Conservation (phyloP, 1,140 invertebrate species). For the Drosophila pruinosa region DNA sequence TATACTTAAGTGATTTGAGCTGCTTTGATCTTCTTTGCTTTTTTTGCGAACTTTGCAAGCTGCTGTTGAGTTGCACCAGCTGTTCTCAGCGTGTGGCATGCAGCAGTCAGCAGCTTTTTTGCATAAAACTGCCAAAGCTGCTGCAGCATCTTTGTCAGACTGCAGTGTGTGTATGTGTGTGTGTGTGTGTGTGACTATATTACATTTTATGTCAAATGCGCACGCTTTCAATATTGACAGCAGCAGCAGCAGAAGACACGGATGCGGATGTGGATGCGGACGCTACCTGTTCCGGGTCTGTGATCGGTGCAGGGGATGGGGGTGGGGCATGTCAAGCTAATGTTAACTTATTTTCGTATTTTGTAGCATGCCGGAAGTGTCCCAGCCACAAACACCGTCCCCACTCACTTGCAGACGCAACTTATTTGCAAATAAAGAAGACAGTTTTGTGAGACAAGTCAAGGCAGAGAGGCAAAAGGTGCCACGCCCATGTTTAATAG, state of each 20-base stretch:
- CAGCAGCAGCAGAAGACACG: conserved; percentile 16
- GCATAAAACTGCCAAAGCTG: conserved; percentile 32
- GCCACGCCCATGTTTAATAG: conserved; percentile 29
- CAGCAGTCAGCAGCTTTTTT: conserved; percentile 27
- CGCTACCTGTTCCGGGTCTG: conserved; percentile 49
- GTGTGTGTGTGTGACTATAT: conserved; percentile 62
- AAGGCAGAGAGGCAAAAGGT: neutral
- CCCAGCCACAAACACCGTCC: neutral
- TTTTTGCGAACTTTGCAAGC: neutral
- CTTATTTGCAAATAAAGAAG: conserved; percentile 58
- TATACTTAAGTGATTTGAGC: too few relatives aligned
- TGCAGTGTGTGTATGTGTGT: conserved; percentile 9
- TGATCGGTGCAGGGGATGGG: too few relatives aligned
- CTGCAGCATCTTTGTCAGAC: conserved; percentile 21
- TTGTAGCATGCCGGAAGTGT: conserved; percentile 42
- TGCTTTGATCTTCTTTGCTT: too few relatives aligned
- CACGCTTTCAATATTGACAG: conserved; percentile 78
- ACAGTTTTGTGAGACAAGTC: conserved; percentile 30
- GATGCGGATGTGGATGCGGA: conserved; percentile 43
- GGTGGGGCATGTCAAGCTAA: conserved; percentile 58
- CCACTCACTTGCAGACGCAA: neutral
- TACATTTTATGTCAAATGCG: conserved; percentile 78
- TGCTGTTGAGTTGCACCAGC: neutral
- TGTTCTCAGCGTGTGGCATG: conserved; percentile 2
- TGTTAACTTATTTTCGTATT: conserved; percentile 73